Evolutionary conservation across 2,797 vertebrate species (phyloP), one percentile per base, ranked within the genome.

Genomic region (Amazona ochrocephala): DNA sequence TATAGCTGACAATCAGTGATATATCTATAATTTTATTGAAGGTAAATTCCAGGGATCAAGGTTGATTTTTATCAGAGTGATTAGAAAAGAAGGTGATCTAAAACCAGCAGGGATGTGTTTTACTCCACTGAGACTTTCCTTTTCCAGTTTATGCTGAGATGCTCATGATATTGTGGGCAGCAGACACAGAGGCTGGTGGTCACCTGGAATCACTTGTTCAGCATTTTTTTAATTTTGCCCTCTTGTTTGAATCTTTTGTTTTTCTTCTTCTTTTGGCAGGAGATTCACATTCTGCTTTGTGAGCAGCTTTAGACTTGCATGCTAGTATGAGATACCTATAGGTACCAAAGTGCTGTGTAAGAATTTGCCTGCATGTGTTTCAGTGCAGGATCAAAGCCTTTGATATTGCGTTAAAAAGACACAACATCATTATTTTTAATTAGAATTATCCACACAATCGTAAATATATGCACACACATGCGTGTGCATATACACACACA

Each of bases 391-490:
- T 93, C 81, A 84, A 89, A 91, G 88, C 75, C 72, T 45, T 65
- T 26, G 78, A 91, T 9, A 19, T 24, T 80, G 68, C 66, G 3
- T 66, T 66, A 54, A 62, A 94, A 87, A 75, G 54, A 54, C 78
- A n/a, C 42, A 62, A 41, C 30, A 4, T 68, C 27, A 75, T 37
- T 87, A 29, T 92, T 95, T 95, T 91, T 87, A 87, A 92, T 68
- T 56, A 65, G 67, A 90, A 92, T 96, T 97, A 89, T 77, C 81
- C 78, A 47, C 68, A 71, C 62, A 26, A 77, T 87, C 90, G 91
- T 94, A 92, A 94, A 95, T 94, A 83, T 41, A 84, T 90, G 87
- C 90, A 94, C 89, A 90, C 78, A 87, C 71, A 61, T 17, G 80
- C 16, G 0, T 73, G 83, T 0, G 0, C 0, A 5, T 39, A 1